phyloP scores from a whole-genome alignment of 2,888 invertebrate species.

The Chymomyza caudatula region DNA sequence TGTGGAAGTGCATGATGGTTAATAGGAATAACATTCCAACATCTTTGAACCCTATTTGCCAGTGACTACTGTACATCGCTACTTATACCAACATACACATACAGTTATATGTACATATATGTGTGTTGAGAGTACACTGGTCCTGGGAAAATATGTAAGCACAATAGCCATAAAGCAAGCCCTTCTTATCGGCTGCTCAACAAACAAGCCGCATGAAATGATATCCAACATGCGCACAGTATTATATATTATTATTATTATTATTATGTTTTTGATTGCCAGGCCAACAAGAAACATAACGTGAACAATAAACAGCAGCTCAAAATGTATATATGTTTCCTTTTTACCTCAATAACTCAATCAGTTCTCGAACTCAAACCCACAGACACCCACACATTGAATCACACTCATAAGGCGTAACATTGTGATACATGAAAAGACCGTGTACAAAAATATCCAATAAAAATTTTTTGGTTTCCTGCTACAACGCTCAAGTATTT shows the following conservation, averaged over 20 bases:
- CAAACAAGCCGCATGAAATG: conserved; percentile 1
- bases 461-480: conserved; percentile 16
- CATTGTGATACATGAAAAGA: conserved; percentile 46
- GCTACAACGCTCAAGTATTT: conserved; percentile 35
- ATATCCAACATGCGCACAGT: neutral
- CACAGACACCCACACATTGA: conserved; percentile 27
- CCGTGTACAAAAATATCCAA: conserved; percentile 29
- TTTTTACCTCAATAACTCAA: conserved; percentile 65
- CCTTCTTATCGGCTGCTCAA: neutral
- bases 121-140: neutral
- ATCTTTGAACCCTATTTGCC: neutral
- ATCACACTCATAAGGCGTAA: neutral
- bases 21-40: too few species aligned
- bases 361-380: conserved; percentile 60
- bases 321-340: conserved; percentile 1
- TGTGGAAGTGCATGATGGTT: too few species aligned
- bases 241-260: conserved; percentile 30
- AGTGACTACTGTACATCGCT: neutral
- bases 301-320: conserved; percentile 9
- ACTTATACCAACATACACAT: neutral
- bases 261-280: conserved; percentile 33
- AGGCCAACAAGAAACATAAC: conserved; percentile 14
- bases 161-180: neutral
- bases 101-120: neutral
- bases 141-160: neutral